Evolutionary conservation across 1,140 invertebrate genomes (phyloP).

Genomic region (Ips nitidus): DNA sequence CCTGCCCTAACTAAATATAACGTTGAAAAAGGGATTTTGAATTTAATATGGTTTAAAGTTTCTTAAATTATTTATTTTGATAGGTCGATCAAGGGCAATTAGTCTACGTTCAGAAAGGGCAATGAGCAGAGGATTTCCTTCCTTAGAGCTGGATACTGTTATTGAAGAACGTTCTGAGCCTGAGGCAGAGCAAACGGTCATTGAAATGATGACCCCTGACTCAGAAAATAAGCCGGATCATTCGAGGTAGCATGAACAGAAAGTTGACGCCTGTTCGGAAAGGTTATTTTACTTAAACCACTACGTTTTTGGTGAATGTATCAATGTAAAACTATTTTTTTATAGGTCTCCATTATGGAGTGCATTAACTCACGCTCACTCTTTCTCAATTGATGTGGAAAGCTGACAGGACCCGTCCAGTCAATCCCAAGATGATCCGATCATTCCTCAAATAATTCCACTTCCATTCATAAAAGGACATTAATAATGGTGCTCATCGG

Average conservation of each 20-base stretch:
- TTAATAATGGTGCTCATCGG: constrained; percentile 7
- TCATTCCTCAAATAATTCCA: constrained; percentile 48
- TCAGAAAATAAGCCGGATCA: constrained; percentile 51
- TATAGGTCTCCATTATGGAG: constrained; percentile 65
- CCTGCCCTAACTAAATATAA: no score
- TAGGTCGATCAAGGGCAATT: constrained; percentile 57
- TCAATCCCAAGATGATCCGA: constrained; percentile 41
- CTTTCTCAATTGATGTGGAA: constrained; percentile 54
- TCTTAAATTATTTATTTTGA: background rate
- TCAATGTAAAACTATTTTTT: constrained; percentile 10
- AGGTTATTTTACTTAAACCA: constrained; percentile 28
- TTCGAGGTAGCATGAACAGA: constrained; percentile 56
- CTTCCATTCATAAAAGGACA: constrained; percentile 47
- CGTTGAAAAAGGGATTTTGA: no score
- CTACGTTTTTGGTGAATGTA: background rate
- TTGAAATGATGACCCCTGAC: constrained; percentile 60
- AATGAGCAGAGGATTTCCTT: constrained; percentile 66
- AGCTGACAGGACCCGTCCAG: constrained; percentile 47
- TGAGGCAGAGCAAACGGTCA: constrained; percentile 57
- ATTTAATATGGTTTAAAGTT: no score
- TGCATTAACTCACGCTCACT: constrained; percentile 63
- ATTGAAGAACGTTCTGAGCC: constrained; percentile 76
- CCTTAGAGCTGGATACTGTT: constrained; percentile 77
- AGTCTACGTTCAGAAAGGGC: constrained; percentile 66
- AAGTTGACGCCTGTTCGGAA: constrained; percentile 40